Evolutionary conservation across 1,140 invertebrate species (phyloP).

Genomic region (Coelopa frigida): DNA sequence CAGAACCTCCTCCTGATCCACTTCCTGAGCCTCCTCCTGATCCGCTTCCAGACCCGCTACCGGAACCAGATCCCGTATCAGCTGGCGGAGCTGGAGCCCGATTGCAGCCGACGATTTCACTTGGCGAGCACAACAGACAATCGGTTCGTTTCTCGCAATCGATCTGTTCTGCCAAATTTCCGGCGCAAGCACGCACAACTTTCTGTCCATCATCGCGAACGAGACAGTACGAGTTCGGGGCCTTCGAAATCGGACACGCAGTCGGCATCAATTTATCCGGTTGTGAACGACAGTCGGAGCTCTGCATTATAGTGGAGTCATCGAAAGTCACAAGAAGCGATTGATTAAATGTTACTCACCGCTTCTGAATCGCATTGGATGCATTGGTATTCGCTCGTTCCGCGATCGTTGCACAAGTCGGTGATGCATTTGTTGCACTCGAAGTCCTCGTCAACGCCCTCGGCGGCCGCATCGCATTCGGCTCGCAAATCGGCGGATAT

Average conservation of each 20-base stretch:
- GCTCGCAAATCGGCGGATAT: conserved; percentile 14
- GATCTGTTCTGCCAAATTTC: conserved; percentile 20
- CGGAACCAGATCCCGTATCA: background rate
- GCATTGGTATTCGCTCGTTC: conserved; percentile 16
- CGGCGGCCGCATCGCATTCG: conserved; percentile 9
- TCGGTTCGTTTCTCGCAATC: conserved; percentile 18
- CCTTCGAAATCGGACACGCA: conserved; percentile 23
- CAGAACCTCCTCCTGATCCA: background rate
- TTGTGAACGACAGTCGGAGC: conserved; percentile 17
- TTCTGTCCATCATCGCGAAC: conserved; percentile 12
- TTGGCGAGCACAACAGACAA: conserved; percentile 29
- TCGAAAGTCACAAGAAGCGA: background rate
- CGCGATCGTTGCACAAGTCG: conserved; percentile 26
- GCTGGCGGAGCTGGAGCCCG: background rate
- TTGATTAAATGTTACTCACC: background rate
- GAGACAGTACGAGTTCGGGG: conserved; percentile 27
- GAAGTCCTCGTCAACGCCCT: background rate
- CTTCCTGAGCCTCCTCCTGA: background rate
- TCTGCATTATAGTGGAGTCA: conserved; percentile 10
- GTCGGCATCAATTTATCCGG: conserved; percentile 12
- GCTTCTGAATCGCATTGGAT: conserved; percentile 23
- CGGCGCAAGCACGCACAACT: conserved; percentile 24
- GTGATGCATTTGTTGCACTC: conserved; percentile 23
- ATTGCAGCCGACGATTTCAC: conserved; percentile 23
- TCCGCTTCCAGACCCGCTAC: background rate